Base-by-base conservation (phyloP, 64 coral and sea anemone genomes). In the Pocillopora verrucosa region DNA sequence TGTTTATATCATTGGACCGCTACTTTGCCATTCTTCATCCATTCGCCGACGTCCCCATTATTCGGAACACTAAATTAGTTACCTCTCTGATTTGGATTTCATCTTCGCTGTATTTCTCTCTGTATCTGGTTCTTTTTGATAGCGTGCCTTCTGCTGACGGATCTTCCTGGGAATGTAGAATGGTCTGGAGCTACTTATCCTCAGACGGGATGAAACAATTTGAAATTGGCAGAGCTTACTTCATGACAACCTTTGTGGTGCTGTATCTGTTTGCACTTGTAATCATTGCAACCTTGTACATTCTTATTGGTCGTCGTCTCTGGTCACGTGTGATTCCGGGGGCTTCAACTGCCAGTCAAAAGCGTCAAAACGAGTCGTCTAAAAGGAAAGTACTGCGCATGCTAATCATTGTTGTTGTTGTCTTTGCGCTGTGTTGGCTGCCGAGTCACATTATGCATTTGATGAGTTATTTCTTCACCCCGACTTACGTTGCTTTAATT, bases 61-160 rank as follows among this genome's bases (percentile, higher is more conserved):
- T 96, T 74, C 94, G 94, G 19, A 96, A 96, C 91, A 96, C 94
- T n/a, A 96, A 96, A 84, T n/a, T 93, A 19, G 74, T 96, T 10
- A 96, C 94, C 0, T 74, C 88, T 35, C 14, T 93, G 15, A 96
- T 96, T 58, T 96, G 94, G 94, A 86, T 88, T 36, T 82, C 74
- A 10, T 96, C 94, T 7, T 83, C 87, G 68, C 22, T 96, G 11
- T 87, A 87, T 67, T 93, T 90, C 80, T 86, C 82, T 26, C 82
- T 89, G 15, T 96, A 96, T 37, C 88, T 96, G n/a, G 76, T 96
- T 7, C 65, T 96, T 7, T 96, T 87, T 73, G 91, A 96, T 76
- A 91, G 86, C 19, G 89, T 76, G 12, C 91, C 41, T 16, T 11
- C 19, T 9, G 11, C 10, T 2, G 73, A 87, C 19, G 81, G 76